Base-by-base conservation (phyloP, 2,797 vertebrate genomes). In the Orestias chungarensis region DNA sequence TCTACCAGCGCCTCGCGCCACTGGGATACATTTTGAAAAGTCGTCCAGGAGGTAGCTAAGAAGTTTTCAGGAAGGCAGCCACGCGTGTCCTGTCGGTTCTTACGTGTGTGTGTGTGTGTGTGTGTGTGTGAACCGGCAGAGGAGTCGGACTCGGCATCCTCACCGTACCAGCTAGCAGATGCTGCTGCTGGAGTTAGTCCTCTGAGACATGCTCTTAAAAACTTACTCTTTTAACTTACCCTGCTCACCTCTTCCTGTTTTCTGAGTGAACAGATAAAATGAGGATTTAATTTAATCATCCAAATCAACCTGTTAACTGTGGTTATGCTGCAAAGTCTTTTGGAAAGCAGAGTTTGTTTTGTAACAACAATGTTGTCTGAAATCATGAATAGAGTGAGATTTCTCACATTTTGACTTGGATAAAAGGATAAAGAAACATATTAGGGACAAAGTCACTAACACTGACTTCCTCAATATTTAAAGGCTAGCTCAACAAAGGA, bases 1-100 rank as follows among this genome's bases (percentile, higher is more conserved):
- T 57, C 42, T 72, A 57, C 65, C 73, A 1, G 54, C 1, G 31
- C 76, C 70, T 70, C 35, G 2, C 49, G 15, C 18, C 50, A 25
- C 70, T 70, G 84, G 86, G 86, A 89, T 64, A 74, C 25, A 0
- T 25, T 49, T 31, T 20, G 72, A 72, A 71, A 82, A 73, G 84
- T 80, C 50, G 52, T 67, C 79, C 82, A 85, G 75, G 44, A 75
- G 74, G 81, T 74, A 67, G 75, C 59, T 4, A 82, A 78, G 54
- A 65, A 64, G 73, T 3, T 65, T 25, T 74, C 70, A 72, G 79
- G 70, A 71, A 74, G 67, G 25, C 38, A 64, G 47, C 75, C 88
- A 74, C 29, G 82, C 57, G 40, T 67, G 79, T 43, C 73, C 83
- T 78, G 76, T 68, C 11, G 33, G 46, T 49, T 70, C 68, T 27